Evolutionary conservation across 2,888 invertebrate genomes (phyloP).

Genomic region (Oligia latruncula): DNA sequence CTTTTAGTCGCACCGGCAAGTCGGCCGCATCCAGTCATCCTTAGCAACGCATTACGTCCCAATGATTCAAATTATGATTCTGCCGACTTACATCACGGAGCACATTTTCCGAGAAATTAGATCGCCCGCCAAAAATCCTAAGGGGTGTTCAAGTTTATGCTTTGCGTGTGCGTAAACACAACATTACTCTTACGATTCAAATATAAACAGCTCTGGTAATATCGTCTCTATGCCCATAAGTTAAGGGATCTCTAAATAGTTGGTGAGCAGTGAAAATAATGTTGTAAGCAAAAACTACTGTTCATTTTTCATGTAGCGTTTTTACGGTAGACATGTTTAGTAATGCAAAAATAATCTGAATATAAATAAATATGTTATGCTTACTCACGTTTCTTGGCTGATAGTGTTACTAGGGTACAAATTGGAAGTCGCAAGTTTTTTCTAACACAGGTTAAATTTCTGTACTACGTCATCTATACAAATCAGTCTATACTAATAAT

Average conservation of each 20-base stretch:
- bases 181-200: conserved; percentile 39
- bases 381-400: conserved; percentile 51
- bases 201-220: conserved; percentile 3
- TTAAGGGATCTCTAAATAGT: background rate
- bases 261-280: conserved; percentile 12
- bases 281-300: conserved; percentile 68
- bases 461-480: background rate
- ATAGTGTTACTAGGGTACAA: conserved; percentile 29
- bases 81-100: conserved; percentile 84
- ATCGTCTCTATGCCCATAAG: conserved; percentile 24
- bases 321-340: conserved; percentile 72
- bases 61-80: conserved; percentile 84
- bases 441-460: background rate
- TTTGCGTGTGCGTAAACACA: conserved; percentile 71
- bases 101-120: conserved; percentile 85
- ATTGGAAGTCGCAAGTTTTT: conserved; percentile 3
- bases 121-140: conserved; percentile 75
- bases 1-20: conserved; percentile 25
- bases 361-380: conserved; percentile 63
- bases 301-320: conserved; percentile 78
- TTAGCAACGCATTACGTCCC: conserved; percentile 66
- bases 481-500: background rate
- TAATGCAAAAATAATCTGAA: conserved; percentile 70
- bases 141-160: conserved; percentile 72
- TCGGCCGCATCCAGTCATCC: conserved; percentile 55